These are phyloP conservation scores for Gopherus flavomarginatus DNA, from an alignment of 2,113 vertebrate species.

Conservation along the genomic window DNA sequence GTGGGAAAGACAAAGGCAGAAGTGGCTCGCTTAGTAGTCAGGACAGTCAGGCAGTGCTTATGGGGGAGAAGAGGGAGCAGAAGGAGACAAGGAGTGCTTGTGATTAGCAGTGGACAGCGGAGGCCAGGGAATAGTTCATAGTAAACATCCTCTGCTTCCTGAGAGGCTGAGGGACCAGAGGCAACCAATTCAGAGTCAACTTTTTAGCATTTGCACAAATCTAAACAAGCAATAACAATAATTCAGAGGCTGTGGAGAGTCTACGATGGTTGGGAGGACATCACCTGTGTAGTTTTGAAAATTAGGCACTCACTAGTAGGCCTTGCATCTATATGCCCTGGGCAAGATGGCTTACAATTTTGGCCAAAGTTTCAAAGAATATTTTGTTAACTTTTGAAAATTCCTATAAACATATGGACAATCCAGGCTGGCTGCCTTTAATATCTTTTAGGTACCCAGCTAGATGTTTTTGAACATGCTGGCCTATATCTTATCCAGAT, in stretches of 20 bases:
- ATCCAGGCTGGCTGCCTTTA: not conserved
- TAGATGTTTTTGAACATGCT: not conserved
- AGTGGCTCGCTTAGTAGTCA: not conserved
- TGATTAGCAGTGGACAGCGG: not conserved
- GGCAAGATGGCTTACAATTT: not conserved
- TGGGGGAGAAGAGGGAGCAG: not conserved
- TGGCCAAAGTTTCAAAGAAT: not conserved
- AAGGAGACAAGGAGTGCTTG: not conserved
- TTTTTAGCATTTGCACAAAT: not conserved
- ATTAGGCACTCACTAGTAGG: not conserved
- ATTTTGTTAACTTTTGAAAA: not conserved
- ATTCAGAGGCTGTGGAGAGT: not conserved
- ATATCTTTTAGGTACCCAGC: not conserved
- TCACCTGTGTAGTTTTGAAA: not conserved
- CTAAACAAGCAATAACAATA: not conserved
- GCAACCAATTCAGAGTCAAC: not conserved
- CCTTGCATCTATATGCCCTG: not conserved
- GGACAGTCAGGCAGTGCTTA: not conserved
- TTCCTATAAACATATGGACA: not conserved
- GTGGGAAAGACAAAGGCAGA: not conserved
- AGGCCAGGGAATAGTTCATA: not conserved
- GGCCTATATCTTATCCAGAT: not conserved
- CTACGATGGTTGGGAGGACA: not conserved
- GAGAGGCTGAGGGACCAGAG: not conserved
- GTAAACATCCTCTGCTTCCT: not conserved